phyloP scores from a whole-genome alignment of 2,113 vertebrate species.

The Eonycteris spelaea region DNA sequence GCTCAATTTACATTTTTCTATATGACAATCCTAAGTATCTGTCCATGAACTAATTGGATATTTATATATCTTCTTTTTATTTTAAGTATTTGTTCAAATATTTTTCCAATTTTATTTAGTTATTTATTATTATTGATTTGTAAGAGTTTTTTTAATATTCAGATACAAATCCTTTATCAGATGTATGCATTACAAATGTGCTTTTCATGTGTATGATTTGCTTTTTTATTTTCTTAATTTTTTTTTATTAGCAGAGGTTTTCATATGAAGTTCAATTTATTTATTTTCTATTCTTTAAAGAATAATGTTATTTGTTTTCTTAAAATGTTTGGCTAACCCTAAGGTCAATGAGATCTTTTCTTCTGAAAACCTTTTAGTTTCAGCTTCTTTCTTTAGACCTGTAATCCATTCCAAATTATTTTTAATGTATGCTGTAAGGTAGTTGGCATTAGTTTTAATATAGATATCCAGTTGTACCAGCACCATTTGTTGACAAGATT shows the following conservation, averaged over 20 bases:
- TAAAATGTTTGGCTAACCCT: neutral
- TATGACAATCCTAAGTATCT: neutral
- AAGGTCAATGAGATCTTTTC: neutral
- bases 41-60: neutral
- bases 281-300: neutral
- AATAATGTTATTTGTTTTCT: neutral
- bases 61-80: neutral
- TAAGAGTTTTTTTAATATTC: neutral
- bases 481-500: neutral
- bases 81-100: neutral
- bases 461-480: neutral
- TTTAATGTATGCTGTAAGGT: neutral
- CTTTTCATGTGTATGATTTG: neutral
- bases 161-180: neutral
- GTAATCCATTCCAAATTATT: neutral
- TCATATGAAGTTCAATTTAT: neutral
- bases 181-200: neutral
- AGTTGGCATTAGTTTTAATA: neutral
- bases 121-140: neutral
- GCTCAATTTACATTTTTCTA: neutral
- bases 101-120: neutral
- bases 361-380: neutral
- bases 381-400: neutral
- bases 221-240: neutral
- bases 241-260: neutral